Conservation (phyloP, 2,888 invertebrate species). For the Drosophila rubida region DNA sequence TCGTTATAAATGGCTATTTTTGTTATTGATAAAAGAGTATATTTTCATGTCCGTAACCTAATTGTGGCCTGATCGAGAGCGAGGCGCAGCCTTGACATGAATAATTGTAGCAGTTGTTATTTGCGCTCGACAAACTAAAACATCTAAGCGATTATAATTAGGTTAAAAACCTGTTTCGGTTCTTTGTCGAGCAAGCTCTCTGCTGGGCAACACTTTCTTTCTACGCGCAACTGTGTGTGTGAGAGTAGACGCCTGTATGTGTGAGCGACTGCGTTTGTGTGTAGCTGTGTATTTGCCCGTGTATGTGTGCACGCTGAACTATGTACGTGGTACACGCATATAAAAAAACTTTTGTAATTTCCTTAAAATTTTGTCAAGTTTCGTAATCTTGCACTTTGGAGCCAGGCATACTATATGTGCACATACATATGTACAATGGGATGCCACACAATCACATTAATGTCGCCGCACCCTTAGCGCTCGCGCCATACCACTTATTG, state of each 20-base stretch:
- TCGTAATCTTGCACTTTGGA: conserved; percentile 69
- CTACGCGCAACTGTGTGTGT: conserved; percentile 20
- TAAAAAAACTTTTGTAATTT: conserved; percentile 52
- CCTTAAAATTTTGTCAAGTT: conserved; percentile 51
- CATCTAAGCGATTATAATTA: conserved; percentile 59
- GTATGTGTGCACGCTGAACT: conserved; percentile 48
- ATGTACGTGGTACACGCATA: conserved; percentile 77
- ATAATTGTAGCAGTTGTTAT: conserved; percentile 32
- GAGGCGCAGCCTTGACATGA: conserved; percentile 65
- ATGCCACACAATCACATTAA: conserved; percentile 31
- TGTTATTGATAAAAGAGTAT: conserved; percentile 48
- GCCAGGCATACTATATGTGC: conserved; percentile 28
- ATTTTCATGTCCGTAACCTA: conserved; percentile 40
- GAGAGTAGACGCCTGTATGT: conserved; percentile 7
- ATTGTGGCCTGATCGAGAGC: conserved; percentile 16
- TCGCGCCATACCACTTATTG: conserved; percentile 42
- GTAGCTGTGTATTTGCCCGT: conserved; percentile 8
- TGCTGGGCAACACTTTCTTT: conserved; percentile 71
- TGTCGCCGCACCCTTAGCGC: conserved; percentile 65
- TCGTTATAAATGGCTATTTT: background rate
- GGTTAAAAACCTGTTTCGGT: conserved; percentile 74
- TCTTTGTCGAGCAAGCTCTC: conserved; percentile 67
- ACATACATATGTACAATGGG: background rate
- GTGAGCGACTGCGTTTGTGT: conserved; percentile 8
- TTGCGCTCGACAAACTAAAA: conserved; percentile 36